Evolutionary conservation across 2,113 vertebrate genomes (phyloP).

Genomic region (Larimichthys polyactis): DNA sequence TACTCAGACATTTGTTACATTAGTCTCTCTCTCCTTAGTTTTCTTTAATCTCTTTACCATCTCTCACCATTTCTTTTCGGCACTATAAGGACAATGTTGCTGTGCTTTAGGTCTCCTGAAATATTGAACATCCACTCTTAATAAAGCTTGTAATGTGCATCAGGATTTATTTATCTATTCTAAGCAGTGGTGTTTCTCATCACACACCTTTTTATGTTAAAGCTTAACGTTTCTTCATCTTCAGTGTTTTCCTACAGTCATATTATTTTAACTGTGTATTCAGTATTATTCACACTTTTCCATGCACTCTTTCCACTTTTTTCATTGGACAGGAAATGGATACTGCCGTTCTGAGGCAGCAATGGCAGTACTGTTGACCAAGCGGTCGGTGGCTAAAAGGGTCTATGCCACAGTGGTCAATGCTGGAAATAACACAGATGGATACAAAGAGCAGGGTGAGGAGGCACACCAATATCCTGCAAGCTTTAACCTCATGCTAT

Average conservation of each 20-base stretch:
- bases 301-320: background rate
- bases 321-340: slow-evolving; percentile 86
- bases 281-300: background rate
- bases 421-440: slow-evolving; percentile 94
- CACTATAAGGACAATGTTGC: background rate
- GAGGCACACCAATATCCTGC: background rate
- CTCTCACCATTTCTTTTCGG: background rate
- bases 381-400: slow-evolving; percentile 89
- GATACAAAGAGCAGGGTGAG: slow-evolving; percentile 95
- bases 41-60: background rate
- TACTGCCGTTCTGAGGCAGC: slow-evolving; percentile 97
- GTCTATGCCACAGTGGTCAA: slow-evolving; percentile 93
- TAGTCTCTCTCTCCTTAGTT: background rate
- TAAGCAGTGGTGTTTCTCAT: background rate
- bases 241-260: background rate
- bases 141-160: background rate
- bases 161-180: background rate
- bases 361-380: slow-evolving; percentile 89
- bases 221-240: background rate
- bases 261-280: background rate
- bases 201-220: background rate
- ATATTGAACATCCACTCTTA: background rate
- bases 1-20: background rate
- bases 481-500: background rate
- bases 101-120: background rate